These are phyloP conservation scores for Phaethornis superciliosus DNA, from an alignment of 2,113 vertebrate species.

Conservation along the genomic window DNA sequence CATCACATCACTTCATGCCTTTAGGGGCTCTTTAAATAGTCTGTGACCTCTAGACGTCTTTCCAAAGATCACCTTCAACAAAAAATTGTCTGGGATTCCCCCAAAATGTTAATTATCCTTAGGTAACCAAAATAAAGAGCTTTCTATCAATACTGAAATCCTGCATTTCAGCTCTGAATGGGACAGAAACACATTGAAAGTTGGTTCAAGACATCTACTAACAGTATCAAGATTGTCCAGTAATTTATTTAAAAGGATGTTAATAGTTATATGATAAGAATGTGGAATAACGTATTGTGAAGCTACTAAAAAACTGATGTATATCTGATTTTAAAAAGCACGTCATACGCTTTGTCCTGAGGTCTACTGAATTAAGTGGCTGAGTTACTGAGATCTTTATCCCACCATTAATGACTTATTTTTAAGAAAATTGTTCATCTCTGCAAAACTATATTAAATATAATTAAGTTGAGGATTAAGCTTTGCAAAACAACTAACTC, in stretches of 20 bases:
- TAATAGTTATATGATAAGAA: neutral
- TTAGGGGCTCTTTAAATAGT: neutral
- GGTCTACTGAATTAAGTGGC: neutral
- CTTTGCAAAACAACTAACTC: neutral
- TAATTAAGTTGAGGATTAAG: neutral
- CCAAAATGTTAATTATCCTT: neutral
- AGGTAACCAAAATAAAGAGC: neutral
- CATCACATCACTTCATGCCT: neutral
- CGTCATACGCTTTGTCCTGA: neutral
- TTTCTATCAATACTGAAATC: neutral
- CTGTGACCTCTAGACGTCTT: neutral
- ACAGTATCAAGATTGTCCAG: neutral
- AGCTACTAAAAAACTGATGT: neutral
- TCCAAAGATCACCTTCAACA: neutral
- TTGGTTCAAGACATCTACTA: neutral
- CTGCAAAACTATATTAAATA: neutral
- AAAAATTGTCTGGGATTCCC: neutral
- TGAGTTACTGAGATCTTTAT: neutral
- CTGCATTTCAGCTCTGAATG: neutral
- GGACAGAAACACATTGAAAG: neutral
- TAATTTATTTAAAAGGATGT: neutral
- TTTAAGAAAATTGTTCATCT: neutral
- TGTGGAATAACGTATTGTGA: neutral
- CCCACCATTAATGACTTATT: neutral
- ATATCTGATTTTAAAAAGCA: neutral